A percentile compares a stretch with the other conserved stretches of the same genome.
Evolutionary conservation across 2,797 vertebrate species (phyloP).

Genomic region (Spatula clypeata): DNA sequence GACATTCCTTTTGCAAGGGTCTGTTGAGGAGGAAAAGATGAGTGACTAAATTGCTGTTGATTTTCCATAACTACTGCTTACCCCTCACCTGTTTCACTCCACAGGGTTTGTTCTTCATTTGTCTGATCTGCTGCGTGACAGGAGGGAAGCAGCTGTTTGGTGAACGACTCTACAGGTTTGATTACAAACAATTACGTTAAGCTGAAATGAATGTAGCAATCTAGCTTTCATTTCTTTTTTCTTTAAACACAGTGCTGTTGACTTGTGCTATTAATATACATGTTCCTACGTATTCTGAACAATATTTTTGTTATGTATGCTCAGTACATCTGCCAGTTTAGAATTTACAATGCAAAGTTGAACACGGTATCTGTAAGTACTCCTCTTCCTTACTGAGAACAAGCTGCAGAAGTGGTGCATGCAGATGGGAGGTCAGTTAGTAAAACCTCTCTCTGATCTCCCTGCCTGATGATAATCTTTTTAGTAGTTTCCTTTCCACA

Average conservation of each 20-base stretch:
- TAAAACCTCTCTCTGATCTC: background rate
- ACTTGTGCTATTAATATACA: accelerated
- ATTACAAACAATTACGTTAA: accelerated
- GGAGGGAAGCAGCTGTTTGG: background rate
- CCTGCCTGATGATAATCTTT: background rate
- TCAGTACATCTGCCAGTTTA: background rate
- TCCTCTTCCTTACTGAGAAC: background rate
- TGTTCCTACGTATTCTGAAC: background rate
- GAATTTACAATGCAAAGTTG: background rate
- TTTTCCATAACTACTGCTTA: accelerated
- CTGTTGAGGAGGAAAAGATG: background rate
- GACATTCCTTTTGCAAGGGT: background rate
- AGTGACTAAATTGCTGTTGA: background rate
- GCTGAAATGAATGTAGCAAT: background rate
- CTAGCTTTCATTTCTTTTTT: background rate
- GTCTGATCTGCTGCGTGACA: accelerated
- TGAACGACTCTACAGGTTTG: accelerated
- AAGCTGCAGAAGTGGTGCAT: background rate
- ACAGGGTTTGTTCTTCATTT: background rate
- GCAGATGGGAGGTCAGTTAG: background rate
- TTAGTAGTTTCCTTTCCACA: background rate
- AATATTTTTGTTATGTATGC: background rate
- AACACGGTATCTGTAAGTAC: background rate
- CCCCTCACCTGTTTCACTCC: accelerated
- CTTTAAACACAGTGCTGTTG: background rate